These are phyloP conservation scores for Synodontis membranacea DNA, from an alignment of 2,113 vertebrate species.

Conservation along the genomic window DNA sequence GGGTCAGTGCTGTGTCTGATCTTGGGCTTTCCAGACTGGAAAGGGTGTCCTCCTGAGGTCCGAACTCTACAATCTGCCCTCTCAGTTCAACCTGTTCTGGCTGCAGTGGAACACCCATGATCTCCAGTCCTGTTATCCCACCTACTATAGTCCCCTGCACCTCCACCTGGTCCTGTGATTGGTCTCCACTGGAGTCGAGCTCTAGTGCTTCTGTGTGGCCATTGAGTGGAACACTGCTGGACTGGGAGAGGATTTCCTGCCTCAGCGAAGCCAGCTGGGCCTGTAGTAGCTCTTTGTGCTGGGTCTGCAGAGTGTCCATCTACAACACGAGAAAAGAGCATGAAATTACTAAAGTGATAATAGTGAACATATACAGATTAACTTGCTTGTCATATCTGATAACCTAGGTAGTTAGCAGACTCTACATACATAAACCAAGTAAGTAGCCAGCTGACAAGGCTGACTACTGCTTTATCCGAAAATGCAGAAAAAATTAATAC, in stretches of 20 bases:
- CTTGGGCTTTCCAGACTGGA: slow-evolving; percentile 41
- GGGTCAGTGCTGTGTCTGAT: slow-evolving; percentile 40
- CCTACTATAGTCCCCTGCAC: slow-evolving; percentile 29
- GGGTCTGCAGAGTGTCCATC: slow-evolving; percentile 60
- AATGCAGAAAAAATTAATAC: background rate
- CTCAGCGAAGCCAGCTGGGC: slow-evolving; percentile 59
- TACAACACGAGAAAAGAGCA: slow-evolving; percentile 25
- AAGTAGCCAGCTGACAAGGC: background rate
- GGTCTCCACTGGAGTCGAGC: slow-evolving; percentile 32
- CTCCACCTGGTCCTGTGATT: slow-evolving; percentile 25
- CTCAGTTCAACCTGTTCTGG: slow-evolving; percentile 34
- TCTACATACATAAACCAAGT: background rate
- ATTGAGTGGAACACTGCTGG: slow-evolving; percentile 25
- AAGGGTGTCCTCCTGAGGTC: slow-evolving; percentile 8
- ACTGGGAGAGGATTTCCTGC: slow-evolving; percentile 52
- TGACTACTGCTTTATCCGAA: background rate
- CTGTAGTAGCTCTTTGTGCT: slow-evolving; percentile 61
- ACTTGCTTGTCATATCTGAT: background rate
- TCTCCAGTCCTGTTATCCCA: slow-evolving; percentile 52
- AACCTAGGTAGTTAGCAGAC: background rate
- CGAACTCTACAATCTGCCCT: slow-evolving; percentile 32
- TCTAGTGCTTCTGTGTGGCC: slow-evolving; percentile 44
- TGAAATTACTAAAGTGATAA: background rate
- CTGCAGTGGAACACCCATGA: slow-evolving; percentile 52
- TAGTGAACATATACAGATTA: background rate